Evolutionary conservation across 1,140 invertebrate species (phyloP), one percentile per base, ranked within the genome.

Genomic region (Teleogryllus occipitalis): DNA sequence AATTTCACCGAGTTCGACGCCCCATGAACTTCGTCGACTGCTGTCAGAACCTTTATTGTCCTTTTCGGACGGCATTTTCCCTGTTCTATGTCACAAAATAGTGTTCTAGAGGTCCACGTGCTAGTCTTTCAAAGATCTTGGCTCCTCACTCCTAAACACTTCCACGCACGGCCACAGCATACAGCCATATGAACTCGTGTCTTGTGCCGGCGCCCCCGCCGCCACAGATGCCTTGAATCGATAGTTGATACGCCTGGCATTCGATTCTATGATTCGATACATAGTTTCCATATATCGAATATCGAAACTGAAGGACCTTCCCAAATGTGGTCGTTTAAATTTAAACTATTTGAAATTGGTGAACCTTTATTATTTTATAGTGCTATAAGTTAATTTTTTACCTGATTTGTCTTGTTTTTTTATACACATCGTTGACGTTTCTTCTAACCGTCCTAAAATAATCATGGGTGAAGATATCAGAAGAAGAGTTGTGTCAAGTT

Each of bases 1-100:
- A 48, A 82, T 48, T 65, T 49, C 78, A 22, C 78, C 81, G 46
- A 82, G 75, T 74, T 82, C 81, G 47, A 82, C 76, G 8, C 80
- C 80, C 78, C 81, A 80, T 12, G 81, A 81, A 75, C 73, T 76
- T 48, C 77, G 75, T 74, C 81, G 74, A 27, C 77, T 76, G 47
- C 46, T 39, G 75, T 79, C 79, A 75, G 77, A 78, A 21, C 76
- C 76, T 12, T 77, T 77, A n/a, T 77, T 65, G 18, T 65, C 54
- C 54, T 65, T 65, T 65, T 65, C 54, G 10, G 54, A 65, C 54
- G 54, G 54, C 54, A 65, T 65, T 10, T 10, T 65, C 18, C 10
- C 3, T 65, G 54, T 65, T 65, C 7, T 65, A 65, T 14, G 10
- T 65, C 54, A 65, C 54, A 65, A 65, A 65, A 7, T 65, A 65